phyloP scores from a whole-genome alignment of 2,113 vertebrate genomes.

The Gavia stellata region DNA sequence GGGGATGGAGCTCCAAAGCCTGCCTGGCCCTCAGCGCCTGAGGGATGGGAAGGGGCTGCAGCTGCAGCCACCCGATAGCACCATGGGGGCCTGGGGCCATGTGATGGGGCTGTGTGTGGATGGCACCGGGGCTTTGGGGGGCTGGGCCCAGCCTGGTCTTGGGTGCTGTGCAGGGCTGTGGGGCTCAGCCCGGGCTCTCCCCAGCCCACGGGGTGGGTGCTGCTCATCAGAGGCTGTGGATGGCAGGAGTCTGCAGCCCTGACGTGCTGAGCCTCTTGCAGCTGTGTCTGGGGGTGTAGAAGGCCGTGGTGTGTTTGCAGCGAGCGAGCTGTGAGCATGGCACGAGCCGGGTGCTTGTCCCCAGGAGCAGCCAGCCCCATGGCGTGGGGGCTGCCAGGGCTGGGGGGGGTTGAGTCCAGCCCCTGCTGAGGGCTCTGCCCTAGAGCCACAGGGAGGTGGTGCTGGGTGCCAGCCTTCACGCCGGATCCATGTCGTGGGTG shows the following conservation, averaged over 20 bases:
- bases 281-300: background rate
- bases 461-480: background rate
- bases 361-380: background rate
- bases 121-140: accelerated
- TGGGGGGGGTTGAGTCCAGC: background rate
- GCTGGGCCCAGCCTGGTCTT: no score
- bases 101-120: accelerated
- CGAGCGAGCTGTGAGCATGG: background rate
- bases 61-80: background rate
- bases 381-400: background rate
- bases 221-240: background rate
- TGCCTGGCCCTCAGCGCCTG: accelerated
- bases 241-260: background rate
- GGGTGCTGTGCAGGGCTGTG: accelerated
- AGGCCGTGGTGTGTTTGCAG: background rate
- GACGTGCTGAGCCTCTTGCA: accelerated
- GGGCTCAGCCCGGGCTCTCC: background rate
- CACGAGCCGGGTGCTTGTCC: background rate
- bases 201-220: accelerated
- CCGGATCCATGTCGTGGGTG: background rate
- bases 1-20: background rate
- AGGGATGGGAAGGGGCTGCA: no score
- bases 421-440: background rate
- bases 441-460: background rate
- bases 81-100: accelerated